Conservation (phyloP, 1,140 invertebrate species). For the Theocolax elegans region DNA sequence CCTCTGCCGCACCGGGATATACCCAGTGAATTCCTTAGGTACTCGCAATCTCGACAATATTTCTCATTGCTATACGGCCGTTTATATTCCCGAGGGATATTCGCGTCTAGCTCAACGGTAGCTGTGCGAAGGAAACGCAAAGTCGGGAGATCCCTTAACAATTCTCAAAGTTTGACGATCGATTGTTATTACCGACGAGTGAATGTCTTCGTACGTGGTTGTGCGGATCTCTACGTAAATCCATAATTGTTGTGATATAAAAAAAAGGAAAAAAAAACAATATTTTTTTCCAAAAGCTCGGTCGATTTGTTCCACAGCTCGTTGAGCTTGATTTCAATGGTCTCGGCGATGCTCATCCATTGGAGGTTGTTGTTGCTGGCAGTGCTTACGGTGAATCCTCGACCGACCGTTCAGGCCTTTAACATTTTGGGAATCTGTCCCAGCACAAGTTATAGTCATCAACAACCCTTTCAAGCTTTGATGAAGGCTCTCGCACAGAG, state of each 20-base stretch:
- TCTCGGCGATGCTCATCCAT: background rate
- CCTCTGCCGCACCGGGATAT: background rate
- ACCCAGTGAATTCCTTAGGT: slow-evolving; percentile 1
- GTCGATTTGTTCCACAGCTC: slow-evolving; percentile 18
- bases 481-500: slow-evolving; percentile 69
- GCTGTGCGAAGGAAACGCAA: slow-evolving; percentile 6
- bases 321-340: slow-evolving; percentile 20
- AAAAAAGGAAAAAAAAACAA: background rate
- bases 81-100: slow-evolving; percentile 24
- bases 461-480: slow-evolving; percentile 70
- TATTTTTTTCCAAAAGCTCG: background rate
- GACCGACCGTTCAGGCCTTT: slow-evolving; percentile 41
- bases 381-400: background rate
- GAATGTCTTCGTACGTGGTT: background rate
- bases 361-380: background rate
- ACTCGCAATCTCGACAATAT: slow-evolving; percentile 27
- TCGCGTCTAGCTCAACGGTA: background rate
- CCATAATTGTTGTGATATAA: too few species aligned
- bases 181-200: slow-evolving; percentile 13
- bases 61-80: slow-evolving; percentile 2
- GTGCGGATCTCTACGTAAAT: too few species aligned
- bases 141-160: background rate
- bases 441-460: slow-evolving; percentile 71
- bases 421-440: slow-evolving; percentile 66
- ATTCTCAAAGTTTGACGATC: slow-evolving; percentile 16